Conservation (phyloP, 1,140 invertebrate genomes). For the Catajapyx aquilonaris region DNA sequence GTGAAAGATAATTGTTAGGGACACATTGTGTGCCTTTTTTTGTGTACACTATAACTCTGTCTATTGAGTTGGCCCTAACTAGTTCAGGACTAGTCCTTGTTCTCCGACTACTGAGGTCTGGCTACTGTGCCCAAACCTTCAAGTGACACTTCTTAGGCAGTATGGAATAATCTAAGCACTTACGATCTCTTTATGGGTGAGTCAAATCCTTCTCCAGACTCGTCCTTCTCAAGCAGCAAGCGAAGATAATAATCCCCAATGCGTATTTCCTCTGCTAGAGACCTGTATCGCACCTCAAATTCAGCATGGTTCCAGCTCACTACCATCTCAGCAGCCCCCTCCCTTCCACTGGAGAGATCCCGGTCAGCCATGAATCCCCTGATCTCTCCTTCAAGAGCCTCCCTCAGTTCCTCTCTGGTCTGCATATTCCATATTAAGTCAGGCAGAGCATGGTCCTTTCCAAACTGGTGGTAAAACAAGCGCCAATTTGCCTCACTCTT, state of each 20-base stretch:
- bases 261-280: slow-evolving; percentile 86
- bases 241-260: slow-evolving; percentile 97
- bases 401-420: slow-evolving; percentile 83
- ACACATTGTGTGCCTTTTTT: slow-evolving; percentile 7
- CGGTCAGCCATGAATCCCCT: slow-evolving; percentile 72
- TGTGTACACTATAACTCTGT: background rate
- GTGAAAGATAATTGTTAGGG: slow-evolving; percentile 9
- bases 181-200: background rate
- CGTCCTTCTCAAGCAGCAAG: slow-evolving; percentile 72
- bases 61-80: background rate
- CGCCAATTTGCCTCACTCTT: slow-evolving; percentile 84
- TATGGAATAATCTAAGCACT: too few relatives aligned
- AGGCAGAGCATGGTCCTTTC: slow-evolving; percentile 79
- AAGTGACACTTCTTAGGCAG: too few relatives aligned
- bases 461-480: slow-evolving; percentile 90
- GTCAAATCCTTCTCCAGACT: background rate
- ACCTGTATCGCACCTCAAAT: slow-evolving; percentile 84
- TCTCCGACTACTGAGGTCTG: too few relatives aligned
- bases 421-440: slow-evolving; percentile 99
- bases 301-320: slow-evolving; percentile 99
- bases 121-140: too few relatives aligned
- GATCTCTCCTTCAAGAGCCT: slow-evolving; percentile 84
- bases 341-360: slow-evolving; percentile 49
- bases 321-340: slow-evolving; percentile 63
- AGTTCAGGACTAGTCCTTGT: slow-evolving; percentile 1